Base-by-base conservation (phyloP, 2,113 vertebrate genomes). In the Nycticryphes semicollaris region DNA sequence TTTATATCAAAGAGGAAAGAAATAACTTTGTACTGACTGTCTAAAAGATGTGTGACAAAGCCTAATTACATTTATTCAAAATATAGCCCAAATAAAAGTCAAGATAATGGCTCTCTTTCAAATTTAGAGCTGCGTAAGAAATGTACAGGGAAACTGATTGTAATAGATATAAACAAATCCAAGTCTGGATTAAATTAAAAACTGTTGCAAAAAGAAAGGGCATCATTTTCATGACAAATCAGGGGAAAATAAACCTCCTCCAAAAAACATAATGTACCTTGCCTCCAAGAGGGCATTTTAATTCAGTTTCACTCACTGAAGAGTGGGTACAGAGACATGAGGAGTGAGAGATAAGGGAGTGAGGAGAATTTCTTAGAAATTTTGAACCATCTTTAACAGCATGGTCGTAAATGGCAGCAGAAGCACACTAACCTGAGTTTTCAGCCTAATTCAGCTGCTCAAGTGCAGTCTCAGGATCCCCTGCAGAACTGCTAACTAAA, bases 41-140 rank as follows among this genome's bases (percentile, higher is more conserved):
- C 93, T 91, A 43, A 83, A 93, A 94, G 48, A 95, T 72, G 62
- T 30, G 4, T 95, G 78, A 83, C 87, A 95, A 87, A 83, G 63
- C 59, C 82, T 92, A 89, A 87, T 87, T 92, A 60, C 53, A 79
- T 89, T 93, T 96, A 39, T 90, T 90, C 76, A 92, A 89, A 90
- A 79, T 84, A 73, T 53, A 96, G 53, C 43, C 76, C 88, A 94
- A 94, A 94, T 72, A 96, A 97, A 94, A 72, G 83, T 89, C 92
- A 96, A 84, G 69, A 90, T 78, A 95, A 94, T 78, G 84, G 37
- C 68, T 39, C 39, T 72, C 51, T 87, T 83, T 90, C 90, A 94
- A 84, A 78, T 84, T 80, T 48, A 62, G n/a, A 79, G 60, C 51
- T 68, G 12, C 24, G 12, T 45, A 90, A 91, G 60, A 66, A 92